Evolutionary conservation across 1,140 invertebrate genomes (phyloP), one percentile per base, ranked within the genome.

Genomic region (Camponotus vicinus): DNA sequence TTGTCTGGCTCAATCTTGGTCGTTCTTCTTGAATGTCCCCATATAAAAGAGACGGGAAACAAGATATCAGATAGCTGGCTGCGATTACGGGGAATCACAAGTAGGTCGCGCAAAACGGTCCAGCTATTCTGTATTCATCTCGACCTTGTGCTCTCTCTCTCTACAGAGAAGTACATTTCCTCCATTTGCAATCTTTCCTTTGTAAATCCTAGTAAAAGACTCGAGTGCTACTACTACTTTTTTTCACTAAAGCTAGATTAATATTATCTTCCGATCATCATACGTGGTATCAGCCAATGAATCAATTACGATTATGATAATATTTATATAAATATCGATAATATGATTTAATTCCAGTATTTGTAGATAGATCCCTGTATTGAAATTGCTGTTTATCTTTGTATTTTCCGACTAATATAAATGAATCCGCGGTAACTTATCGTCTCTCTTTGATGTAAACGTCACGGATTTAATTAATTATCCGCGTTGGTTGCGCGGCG

Each of bases 391-490:
- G 79, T 83, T 83, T 83, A 61, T 21, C 45, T 18, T 37, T 73
- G 42, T 83, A 69, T 83, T 73, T 11, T 6, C 55, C 57, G 66
- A 70, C 37, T 70, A 70, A 80, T 49, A 13, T 45, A 34, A 71
- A 71, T 55, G 69, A 61, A 27, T 8, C 18, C 40, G 52, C 63
- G 63, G 57, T 67, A 85, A 78, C 83, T 67, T 85, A 79, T 59
- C 63, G 15, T 82, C 15, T 21, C 61, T 52, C 79, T 83, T 83
- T 83, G 79, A 73, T 63, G 79, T 75, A 63, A 83, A 83, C 57
- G 55, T 73, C 79, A 83, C 69, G 61, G 79, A 73, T 83, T 83
- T 75, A 83, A 83, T 83, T 83, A 83, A 83, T 83, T 83, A 83
- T 83, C 67, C 69, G 55, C 69, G 42, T 45, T 45, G 69, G 79